These are phyloP conservation scores for Apotomis betuletana DNA, from an alignment of 2,888 invertebrate species.

Conservation along the genomic window DNA sequence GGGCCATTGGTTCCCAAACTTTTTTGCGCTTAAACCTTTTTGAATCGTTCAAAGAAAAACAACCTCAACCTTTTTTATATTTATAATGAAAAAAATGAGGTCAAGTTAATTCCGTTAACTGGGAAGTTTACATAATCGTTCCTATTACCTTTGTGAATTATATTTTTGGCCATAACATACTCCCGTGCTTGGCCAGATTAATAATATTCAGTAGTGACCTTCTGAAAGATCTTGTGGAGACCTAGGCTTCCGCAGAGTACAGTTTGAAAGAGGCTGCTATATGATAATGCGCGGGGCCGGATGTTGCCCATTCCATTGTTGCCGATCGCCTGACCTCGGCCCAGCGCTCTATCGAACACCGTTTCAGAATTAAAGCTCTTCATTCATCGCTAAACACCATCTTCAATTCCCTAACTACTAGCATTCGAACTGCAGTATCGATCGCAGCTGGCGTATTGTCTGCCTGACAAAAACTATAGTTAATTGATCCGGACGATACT, in stretches of 20 bases:
- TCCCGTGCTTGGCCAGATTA: too few relatives aligned
- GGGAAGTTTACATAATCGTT: too few relatives aligned
- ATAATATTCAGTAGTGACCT: too few relatives aligned
- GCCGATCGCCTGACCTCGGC: conserved; percentile 77
- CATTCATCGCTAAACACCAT: conserved; percentile 40
- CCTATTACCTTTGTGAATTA: too few relatives aligned
- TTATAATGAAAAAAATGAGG: too few relatives aligned
- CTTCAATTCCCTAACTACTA: background rate
- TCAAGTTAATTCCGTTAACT: too few relatives aligned
- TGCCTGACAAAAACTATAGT: conserved; percentile 25
- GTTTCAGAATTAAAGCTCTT: conserved; percentile 54
- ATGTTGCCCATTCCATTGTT: conserved; percentile 82
- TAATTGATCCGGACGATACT: conserved; percentile 37
- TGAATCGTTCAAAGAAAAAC: too few relatives aligned
- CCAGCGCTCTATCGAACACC: conserved; percentile 57
- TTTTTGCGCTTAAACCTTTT: too few relatives aligned
- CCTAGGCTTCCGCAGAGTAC: too few relatives aligned
- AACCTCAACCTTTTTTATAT: too few relatives aligned
- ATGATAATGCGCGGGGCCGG: conserved; percentile 78
- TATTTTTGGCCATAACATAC: too few relatives aligned
- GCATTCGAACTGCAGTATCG: conserved; percentile 19
- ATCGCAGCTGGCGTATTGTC: conserved; percentile 18
- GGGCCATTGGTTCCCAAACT: conserved; percentile 30
- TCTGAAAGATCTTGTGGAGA: too few relatives aligned
- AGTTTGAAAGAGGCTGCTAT: conserved; percentile 50